Base-by-base conservation (phyloP, 2,797 vertebrate genomes). In the Buphagus erythrorhynchus region DNA sequence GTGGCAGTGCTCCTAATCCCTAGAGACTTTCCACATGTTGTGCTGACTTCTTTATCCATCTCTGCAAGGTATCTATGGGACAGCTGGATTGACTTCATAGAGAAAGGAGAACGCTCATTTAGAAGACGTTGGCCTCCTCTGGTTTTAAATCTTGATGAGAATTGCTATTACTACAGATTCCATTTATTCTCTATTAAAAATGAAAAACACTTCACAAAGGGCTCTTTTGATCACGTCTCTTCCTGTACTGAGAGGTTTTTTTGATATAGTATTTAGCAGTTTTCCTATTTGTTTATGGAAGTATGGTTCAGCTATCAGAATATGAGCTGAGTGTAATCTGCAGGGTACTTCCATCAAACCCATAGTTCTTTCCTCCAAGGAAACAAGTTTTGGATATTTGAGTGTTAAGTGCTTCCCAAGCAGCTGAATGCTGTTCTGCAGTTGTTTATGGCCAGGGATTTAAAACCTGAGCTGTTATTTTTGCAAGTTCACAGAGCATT, bases 131-230 rank as follows among this genome's bases (percentile, higher is more conserved):
- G 46, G 29, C 57, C 7, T 91, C 66, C 36, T 73, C 78, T 59
- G 71, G 6, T 73, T 91, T 91, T 74, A 92, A 90, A 65, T 86
- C 83, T 85, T 66, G 82, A 89, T 88, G 75, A 77, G 75, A 33
- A 13, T 67, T 93, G 74, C 65, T 71, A 6, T 88, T 91, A 54
- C 86, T 89, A 20, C 43, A 74, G 49, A 48, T 88, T 91, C 67
- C 72, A 86, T 84, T 95, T 93, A 66, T 75, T 95, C 28, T 68
- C 43, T 88, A 61, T 93, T 90, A 94, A 91, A 93, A 83, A 88
- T 85, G 40, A 90, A 90, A 38, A 79, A 76, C 67, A 63, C 35
- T 48, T 65, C 49, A 28, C 48, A 79, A 49, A 87, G 40, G 42
- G 58, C 36, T 73, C 69, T 78, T 49, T 61, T 71, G 29, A 61